Base-by-base conservation (phyloP, 2,797 vertebrate genomes). In the Synanceia verrucosa region DNA sequence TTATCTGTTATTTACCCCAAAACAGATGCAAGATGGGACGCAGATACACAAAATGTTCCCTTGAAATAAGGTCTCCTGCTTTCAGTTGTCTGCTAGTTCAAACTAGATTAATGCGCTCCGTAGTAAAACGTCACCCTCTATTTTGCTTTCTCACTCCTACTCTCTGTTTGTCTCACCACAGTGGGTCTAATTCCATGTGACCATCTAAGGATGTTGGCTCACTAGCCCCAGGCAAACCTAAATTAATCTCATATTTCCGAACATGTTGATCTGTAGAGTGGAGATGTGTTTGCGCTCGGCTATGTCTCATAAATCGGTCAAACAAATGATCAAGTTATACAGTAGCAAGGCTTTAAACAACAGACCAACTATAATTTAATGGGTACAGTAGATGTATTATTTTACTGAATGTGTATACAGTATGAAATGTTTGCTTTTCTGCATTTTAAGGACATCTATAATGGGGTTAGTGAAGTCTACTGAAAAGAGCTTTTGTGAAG, bases 121-220 rank as follows among this genome's bases (percentile, higher is more conserved):
- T 41, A 24, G 21, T 63, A 19, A 76, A 75, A 60, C 4, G 31
- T 79, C 65, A 66, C 28, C 39, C 16, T 74, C 34, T 37, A 8
- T 68, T 70, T 79, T 44, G 6, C 23, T n/a, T 65, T 58, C 61
- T 76, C 69, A 76, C 61, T 78, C 64, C 66, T 34, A 66, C 67
- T 61, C 44, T 46, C 34, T 33, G 47, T 37, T 60, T 65, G 34
- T 58, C 65, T 69, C 69, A 55, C 46, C 51, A 34, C 56, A 74
- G 61, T 64, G 75, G 59, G 70, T 78, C 65, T 83, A 75, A 82
- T 88, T 73, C 44, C 34, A 68, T 61, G 23, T 81, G 72, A 84
- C 79, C 62, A 36, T 84, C 29, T 70, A 74, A 51, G 76, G 74
- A 82, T 56, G 52, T 58, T 52, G 6, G 62, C 62, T 68, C 31